Percentiles rank a stretch among this genome's conserved stretches.
Evolutionary conservation across 2,888 invertebrate species (phyloP).

Genomic region (Brachylomia viminalis): DNA sequence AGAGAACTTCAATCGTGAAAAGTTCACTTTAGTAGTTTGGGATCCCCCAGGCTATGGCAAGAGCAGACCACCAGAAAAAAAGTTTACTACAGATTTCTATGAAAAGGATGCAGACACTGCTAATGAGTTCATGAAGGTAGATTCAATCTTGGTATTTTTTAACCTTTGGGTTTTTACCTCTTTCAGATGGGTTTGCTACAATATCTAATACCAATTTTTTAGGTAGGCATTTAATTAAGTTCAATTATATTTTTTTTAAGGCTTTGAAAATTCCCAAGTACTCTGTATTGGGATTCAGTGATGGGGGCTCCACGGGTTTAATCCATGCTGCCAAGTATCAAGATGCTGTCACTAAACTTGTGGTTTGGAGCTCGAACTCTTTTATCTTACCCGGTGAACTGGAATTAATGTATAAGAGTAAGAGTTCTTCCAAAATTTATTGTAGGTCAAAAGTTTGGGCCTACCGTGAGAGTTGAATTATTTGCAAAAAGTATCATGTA

Average conservation of each 20-base stretch:
- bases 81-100: slow-evolving; percentile 93
- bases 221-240: background rate
- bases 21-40: slow-evolving; percentile 93
- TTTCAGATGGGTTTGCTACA: slow-evolving; percentile 71
- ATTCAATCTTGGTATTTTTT: background rate
- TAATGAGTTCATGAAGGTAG: slow-evolving; percentile 93
- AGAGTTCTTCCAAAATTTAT: slow-evolving; percentile 43
- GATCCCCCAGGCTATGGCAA: slow-evolving; percentile 97
- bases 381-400: slow-evolving; percentile 93
- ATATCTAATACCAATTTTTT: background rate
- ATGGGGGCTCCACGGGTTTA: slow-evolving; percentile 95
- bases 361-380: slow-evolving; percentile 95
- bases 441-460: background rate
- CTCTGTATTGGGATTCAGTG: slow-evolving; percentile 97
- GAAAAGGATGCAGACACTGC: slow-evolving; percentile 94
- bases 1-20: slow-evolving; percentile 91
- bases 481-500: too few species aligned
- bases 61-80: slow-evolving; percentile 94
- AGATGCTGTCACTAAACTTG: slow-evolving; percentile 92
- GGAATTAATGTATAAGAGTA: slow-evolving; percentile 74
- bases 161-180: background rate
- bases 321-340: slow-evolving; percentile 94
- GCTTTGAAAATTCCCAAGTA: slow-evolving; percentile 92
- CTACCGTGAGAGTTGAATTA: background rate
- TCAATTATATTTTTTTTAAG: slow-evolving; percentile 73